phyloP scores from a whole-genome alignment of 2,113 vertebrate species.

The Pyrgilauda ruficollis region DNA sequence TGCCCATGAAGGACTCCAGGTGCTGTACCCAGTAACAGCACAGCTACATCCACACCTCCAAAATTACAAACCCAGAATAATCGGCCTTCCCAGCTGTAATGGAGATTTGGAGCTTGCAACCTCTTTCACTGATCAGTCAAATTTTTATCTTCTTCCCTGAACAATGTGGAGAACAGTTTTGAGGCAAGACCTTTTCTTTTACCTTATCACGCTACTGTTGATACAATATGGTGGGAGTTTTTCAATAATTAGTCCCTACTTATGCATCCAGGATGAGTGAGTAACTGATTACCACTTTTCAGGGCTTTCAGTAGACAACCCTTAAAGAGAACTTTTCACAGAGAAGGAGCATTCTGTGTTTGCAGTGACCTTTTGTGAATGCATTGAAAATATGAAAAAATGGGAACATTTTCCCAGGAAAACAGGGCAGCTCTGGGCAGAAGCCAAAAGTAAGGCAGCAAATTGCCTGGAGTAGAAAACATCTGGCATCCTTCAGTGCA shows the following conservation, averaged over 20 bases:
- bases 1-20: neutral
- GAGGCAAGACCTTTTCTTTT: neutral
- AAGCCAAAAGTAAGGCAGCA: neutral
- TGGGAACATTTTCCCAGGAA: neutral
- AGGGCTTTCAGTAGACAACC: neutral
- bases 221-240: rapidly evolving
- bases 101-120: neutral
- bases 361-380: neutral
- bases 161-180: neutral
- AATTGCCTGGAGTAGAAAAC: neutral
- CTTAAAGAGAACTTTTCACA: neutral
- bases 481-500: neutral
- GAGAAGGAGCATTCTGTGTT: neutral
- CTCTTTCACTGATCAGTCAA: neutral
- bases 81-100: neutral
- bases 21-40: neutral
- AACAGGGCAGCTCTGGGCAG: neutral
- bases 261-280: neutral
- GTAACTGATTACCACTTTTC: neutral
- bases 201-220: neutral
- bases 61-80: neutral
- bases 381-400: neutral
- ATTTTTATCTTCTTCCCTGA: neutral
- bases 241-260: neutral
- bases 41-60: neutral